These are phyloP conservation scores for Nesidiocoris tenuis DNA, from an alignment of 2,888 invertebrate species.

Conservation along the genomic window DNA sequence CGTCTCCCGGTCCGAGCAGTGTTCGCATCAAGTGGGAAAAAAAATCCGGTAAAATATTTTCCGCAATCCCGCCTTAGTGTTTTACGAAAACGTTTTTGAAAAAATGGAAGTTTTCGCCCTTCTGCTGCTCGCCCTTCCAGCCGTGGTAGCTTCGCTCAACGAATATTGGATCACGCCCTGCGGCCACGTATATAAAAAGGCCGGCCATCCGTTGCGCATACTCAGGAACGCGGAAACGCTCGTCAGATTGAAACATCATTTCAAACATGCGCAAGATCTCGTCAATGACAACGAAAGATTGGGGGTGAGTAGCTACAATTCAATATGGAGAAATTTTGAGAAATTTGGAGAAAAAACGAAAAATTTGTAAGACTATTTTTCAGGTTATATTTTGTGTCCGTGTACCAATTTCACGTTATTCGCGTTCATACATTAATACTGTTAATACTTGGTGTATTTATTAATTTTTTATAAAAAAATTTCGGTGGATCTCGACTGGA, in stretches of 20 bases:
- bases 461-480: no score
- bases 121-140: background rate
- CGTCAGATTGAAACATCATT: conserved; percentile 31
- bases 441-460: no score
- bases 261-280: conserved; percentile 19
- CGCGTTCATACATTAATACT: no score
- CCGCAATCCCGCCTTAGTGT: no score
- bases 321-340: no score
- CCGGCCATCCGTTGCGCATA: conserved; percentile 14
- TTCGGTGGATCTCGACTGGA: no score
- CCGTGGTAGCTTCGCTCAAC: conserved; percentile 11
- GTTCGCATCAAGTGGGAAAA: background rate
- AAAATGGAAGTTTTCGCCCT: conserved; percentile 8
- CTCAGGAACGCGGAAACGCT: conserved; percentile 24
- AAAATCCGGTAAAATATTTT: no score
- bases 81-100: background rate
- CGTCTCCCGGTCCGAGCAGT: background rate
- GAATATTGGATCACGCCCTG: conserved; percentile 33
- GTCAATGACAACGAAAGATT: conserved; percentile 13
- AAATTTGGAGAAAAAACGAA: no score
- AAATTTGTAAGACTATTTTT: no score
- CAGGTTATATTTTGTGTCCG: no score
- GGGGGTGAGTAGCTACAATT: conserved; percentile 18
- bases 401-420: no score
- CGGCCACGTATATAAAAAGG: conserved; percentile 30